Base-by-base conservation (phyloP, 2,797 vertebrate genomes). In the Gambelia wislizenii region DNA sequence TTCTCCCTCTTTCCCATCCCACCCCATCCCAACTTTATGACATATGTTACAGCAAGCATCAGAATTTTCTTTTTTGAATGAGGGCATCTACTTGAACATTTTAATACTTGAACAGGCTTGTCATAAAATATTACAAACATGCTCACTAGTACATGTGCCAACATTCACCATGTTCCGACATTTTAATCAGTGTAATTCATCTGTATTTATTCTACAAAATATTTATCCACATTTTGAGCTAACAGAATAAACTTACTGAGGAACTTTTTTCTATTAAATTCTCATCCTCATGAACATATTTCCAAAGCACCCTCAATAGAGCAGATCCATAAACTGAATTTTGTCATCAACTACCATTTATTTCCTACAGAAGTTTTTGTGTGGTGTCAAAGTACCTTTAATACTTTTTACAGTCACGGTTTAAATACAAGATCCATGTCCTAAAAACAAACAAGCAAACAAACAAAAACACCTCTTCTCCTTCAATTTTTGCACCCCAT, bases 281-380 rank as follows among this genome's bases (percentile, higher is more conserved):
- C 30, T 64, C 39, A 76, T 67, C 36, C n/a, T 77, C 44, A 85
- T 85, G 4, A 85, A 33, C 27, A 56, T 36, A 47, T 90, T 89
- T 91, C 86, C 64, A 91, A 84, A 89, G 8, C 74, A 33, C 10
- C 0, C 36, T 0, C 16, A 49, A 69, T n/a, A 27, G 27, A 75
- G 8, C 18, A 49, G 42, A 18, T 10, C 9, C 27, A 10, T 27
- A 33, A 6, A 61, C 10, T 91, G 30, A 74, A 69, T 85, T n/a
- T 47, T 33, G 10, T 12, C 67, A 4, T 67, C 30, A 61, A 61
- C 30, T 79, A 52, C 70, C 30, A 67, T 33, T 87, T 39, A 10
- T 89, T 70, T 56, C 84, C 39, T n/a, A 75, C 0, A 77, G 76
- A 30, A 86, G 86, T 1, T 47, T 6, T 56, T 56, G 33, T 1